A percentile compares a stretch with the other conserved stretches of the same genome.
Conservation (phyloP, 2,113 vertebrate species). For the Coreoperca whiteheadi region DNA sequence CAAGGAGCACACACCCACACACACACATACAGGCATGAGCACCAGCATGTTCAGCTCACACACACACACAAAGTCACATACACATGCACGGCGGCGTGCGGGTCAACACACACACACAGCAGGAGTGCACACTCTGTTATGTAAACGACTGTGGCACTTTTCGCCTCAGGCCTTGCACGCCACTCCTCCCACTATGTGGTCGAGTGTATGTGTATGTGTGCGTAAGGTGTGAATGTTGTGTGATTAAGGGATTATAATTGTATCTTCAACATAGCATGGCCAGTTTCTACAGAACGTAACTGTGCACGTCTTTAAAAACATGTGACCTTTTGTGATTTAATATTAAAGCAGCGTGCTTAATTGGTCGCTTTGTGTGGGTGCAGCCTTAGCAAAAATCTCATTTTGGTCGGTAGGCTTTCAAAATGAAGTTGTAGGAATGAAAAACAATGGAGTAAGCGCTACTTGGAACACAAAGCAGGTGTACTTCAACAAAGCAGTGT, state of each 20-base stretch:
- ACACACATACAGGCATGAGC: slow-evolving; percentile 7
- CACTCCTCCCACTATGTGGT: slow-evolving; percentile 56
- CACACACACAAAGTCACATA: slow-evolving; percentile 11
- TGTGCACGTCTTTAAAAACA: neutral
- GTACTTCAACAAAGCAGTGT: neutral
- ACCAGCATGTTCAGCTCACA: neutral
- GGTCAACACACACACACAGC: slow-evolving; percentile 12
- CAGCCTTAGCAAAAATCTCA: neutral
- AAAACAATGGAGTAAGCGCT: neutral
- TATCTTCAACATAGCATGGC: slow-evolving; percentile 21
- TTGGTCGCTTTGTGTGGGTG: neutral
- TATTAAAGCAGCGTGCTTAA: neutral
- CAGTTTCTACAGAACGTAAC: neutral
- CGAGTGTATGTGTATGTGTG: slow-evolving; percentile 42
- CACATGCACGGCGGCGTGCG: neutral
- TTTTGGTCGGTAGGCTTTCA: neutral
- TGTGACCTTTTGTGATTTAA: neutral
- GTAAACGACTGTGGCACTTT: slow-evolving; percentile 57
- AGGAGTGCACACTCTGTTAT: slow-evolving; percentile 42
- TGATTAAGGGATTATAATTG: slow-evolving; percentile 52
- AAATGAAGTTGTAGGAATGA: neutral
- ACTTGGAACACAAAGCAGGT: neutral
- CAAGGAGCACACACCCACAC: slow-evolving; percentile 22
- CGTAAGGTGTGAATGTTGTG: slow-evolving; percentile 57
- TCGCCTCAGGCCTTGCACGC: slow-evolving; percentile 38